phyloP scores from a whole-genome alignment of 2,888 invertebrate genomes.

The Agrotis clavis region DNA sequence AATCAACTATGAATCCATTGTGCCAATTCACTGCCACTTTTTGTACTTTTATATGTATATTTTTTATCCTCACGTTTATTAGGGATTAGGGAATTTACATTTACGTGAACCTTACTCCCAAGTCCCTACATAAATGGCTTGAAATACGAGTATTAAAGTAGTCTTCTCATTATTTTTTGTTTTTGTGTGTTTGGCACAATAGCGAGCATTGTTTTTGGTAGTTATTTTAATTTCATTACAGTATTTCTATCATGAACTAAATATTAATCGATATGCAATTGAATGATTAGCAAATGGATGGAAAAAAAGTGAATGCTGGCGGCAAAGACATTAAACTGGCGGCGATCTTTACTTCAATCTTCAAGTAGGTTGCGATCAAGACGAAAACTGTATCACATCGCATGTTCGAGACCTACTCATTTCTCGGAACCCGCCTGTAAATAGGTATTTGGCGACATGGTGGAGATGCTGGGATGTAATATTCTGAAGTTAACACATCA shows the following conservation, averaged over 20 bases:
- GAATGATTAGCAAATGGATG: conserved; percentile 62
- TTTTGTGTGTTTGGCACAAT: conserved; percentile 19
- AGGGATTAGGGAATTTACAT: conserved; percentile 1
- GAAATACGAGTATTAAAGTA: background rate
- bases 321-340: too few relatives aligned
- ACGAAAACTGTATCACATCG: too few relatives aligned
- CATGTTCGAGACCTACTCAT: too few relatives aligned
- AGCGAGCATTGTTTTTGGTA: background rate
- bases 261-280: conserved; percentile 45
- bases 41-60: background rate
- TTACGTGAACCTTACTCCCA: conserved; percentile 17
- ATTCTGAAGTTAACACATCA: too few relatives aligned
- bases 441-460: too few relatives aligned
- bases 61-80: conserved; percentile 17
- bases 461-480: too few relatives aligned
- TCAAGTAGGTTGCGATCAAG: background rate
- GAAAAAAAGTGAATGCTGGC: conserved; percentile 51
- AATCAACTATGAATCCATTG: conserved; percentile 63
- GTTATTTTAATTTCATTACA: background rate
- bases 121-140: conserved; percentile 23
- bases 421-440: too few relatives aligned
- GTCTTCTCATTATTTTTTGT: background rate
- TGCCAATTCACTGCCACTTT: conserved; percentile 52
- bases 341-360: background rate
- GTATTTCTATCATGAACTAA: background rate